phyloP scores from a whole-genome alignment of 2,113 vertebrate genomes.

The Ctenomys sociabilis region DNA sequence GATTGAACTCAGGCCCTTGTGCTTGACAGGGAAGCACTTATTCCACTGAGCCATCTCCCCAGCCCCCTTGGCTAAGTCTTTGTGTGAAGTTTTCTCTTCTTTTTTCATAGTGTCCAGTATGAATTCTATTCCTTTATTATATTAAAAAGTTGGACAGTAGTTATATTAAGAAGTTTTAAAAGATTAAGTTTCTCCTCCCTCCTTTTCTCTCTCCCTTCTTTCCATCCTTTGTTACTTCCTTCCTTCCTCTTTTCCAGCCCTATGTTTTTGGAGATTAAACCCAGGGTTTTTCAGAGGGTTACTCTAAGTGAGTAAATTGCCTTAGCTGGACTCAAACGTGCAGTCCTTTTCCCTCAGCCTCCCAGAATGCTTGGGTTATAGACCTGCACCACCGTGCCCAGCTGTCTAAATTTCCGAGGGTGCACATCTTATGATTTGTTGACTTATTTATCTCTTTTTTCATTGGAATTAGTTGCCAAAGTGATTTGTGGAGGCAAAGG shows the following conservation, averaged over 20 bases:
- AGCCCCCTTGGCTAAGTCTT: neutral
- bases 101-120: neutral
- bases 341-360: neutral
- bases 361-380: neutral
- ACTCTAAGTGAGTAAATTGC: neutral
- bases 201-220: neutral
- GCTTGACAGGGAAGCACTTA: too few relatives aligned
- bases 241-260: neutral
- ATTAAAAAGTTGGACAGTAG: neutral
- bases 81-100: neutral
- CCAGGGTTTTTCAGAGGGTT: neutral
- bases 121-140: constrained; percentile 17
- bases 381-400: neutral
- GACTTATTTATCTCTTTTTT: neutral
- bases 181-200: neutral
- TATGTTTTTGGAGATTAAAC: neutral
- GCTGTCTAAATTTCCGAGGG: neutral
- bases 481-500: neutral
- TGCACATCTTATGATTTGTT: neutral
- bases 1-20: too few relatives aligned
- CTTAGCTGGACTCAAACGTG: too few relatives aligned
- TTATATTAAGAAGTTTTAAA: constrained; percentile 1
- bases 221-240: neutral
- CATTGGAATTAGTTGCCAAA: neutral
- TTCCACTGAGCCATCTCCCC: too few relatives aligned